Conservation (phyloP, 1,140 invertebrate species). For the Diorhabda elongata region DNA sequence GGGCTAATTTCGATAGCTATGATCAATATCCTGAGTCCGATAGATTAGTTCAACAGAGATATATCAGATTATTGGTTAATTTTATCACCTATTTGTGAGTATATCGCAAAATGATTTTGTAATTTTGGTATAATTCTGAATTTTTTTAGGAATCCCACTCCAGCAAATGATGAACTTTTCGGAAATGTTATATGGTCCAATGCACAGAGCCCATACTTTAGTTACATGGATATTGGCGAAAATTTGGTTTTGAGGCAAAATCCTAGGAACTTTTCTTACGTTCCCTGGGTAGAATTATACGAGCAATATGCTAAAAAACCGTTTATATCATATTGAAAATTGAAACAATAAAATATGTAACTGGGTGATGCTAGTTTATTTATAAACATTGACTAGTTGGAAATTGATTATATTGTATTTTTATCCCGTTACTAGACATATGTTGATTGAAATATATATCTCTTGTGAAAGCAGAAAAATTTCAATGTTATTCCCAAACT, state of each 20-base stretch:
- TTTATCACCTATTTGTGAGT: constrained; percentile 9
- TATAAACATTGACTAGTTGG: no score
- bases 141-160: constrained; percentile 14
- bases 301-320: constrained; percentile 10
- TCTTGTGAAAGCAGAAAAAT: no score
- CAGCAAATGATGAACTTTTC: background rate
- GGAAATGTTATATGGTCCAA: constrained; percentile 10
- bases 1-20: background rate
- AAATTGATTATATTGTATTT: no score
- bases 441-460: no score
- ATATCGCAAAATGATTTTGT: no score
- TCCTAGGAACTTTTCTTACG: constrained; percentile 4
- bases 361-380: no score
- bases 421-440: no score
- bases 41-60: background rate
- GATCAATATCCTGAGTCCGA: constrained; percentile 6
- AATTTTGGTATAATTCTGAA: no score
- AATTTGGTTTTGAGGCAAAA: background rate
- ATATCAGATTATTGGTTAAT: constrained; percentile 3
- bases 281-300: constrained; percentile 3
- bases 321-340: constrained; percentile 8
- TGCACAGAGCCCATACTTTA: background rate
- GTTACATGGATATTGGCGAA: constrained; percentile 5
- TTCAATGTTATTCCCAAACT: no score
- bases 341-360: no score